phyloP scores from a whole-genome alignment of 2,797 vertebrate genomes.

The Poecilia velifera region DNA sequence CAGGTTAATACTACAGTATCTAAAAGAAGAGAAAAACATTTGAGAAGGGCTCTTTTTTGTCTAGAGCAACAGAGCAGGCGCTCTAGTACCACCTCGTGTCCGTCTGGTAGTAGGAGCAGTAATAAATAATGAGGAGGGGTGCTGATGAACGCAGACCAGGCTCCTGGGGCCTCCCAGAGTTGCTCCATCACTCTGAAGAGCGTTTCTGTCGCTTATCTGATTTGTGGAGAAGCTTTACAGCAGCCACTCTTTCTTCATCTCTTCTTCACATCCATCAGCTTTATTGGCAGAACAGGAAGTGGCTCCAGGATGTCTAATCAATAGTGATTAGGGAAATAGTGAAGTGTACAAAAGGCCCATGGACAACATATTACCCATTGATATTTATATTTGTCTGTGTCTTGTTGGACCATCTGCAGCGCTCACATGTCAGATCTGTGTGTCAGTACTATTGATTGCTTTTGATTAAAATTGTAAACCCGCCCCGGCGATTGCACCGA shows the following conservation, averaged over 20 bases:
- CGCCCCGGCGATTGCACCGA: conserved; percentile 37
- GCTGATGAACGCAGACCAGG: conserved; percentile 7
- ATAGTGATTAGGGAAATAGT: conserved; percentile 60
- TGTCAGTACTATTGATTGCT: conserved; percentile 52
- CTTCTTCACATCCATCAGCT: conserved; percentile 52
- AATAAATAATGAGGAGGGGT: background rate
- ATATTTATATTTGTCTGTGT: conserved; percentile 37
- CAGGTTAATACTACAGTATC: too few species aligned
- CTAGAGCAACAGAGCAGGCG: too few species aligned
- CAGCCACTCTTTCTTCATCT: conserved; percentile 31
- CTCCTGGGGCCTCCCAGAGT: conserved; percentile 1
- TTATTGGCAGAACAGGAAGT: conserved; percentile 43
- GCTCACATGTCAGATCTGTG: conserved; percentile 23
- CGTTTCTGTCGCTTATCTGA: conserved; percentile 35
- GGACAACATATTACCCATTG: conserved; percentile 17
- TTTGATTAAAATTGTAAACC: conserved; percentile 55
- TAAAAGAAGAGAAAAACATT: too few species aligned
- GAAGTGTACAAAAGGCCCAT: conserved; percentile 30
- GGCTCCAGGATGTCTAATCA: conserved; percentile 43
- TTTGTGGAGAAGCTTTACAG: conserved; percentile 21
- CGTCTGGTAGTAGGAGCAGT: conserved; percentile 4
- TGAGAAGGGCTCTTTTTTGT: too few species aligned
- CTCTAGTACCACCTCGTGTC: too few species aligned
- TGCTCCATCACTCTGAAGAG: conserved; percentile 28
- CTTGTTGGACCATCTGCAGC: conserved; percentile 18